These are phyloP conservation scores for Holotrichia oblita DNA, from an alignment of 1,140 invertebrate species.

Conservation along the genomic window DNA sequence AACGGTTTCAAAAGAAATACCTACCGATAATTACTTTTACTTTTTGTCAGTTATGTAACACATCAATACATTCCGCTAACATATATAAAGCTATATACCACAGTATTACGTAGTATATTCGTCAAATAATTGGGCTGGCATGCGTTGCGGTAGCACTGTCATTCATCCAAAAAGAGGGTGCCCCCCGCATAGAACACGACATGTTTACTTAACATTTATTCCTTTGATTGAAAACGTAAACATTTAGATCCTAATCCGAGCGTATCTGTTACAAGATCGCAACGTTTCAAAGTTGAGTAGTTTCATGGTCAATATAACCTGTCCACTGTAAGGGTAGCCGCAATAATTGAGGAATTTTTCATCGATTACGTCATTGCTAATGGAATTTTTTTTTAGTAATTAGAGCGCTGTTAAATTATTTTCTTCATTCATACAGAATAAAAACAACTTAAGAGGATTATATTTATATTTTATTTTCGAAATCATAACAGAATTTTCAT, in stretches of 20 bases:
- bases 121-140: neutral
- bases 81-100: too few relatives aligned
- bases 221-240: neutral
- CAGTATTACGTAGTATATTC: too few relatives aligned
- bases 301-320: neutral
- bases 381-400: neutral
- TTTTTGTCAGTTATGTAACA: slow-evolving; percentile 6
- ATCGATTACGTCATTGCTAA: neutral
- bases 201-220: neutral
- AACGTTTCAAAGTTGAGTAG: neutral
- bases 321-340: neutral
- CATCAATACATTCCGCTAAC: neutral
- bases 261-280: slow-evolving; percentile 6
- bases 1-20: neutral
- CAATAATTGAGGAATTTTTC: neutral
- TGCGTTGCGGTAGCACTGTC: neutral
- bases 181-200: neutral
- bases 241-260: neutral
- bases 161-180: neutral
- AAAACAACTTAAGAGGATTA: too few relatives aligned
- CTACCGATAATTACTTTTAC: slow-evolving; percentile 2
- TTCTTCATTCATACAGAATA: neutral
- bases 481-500: too few relatives aligned
- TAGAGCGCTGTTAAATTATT: neutral
- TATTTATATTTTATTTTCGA: too few relatives aligned